phyloP scores from a whole-genome alignment of 2,888 invertebrate species.

The Cantharis flavilabris region DNA sequence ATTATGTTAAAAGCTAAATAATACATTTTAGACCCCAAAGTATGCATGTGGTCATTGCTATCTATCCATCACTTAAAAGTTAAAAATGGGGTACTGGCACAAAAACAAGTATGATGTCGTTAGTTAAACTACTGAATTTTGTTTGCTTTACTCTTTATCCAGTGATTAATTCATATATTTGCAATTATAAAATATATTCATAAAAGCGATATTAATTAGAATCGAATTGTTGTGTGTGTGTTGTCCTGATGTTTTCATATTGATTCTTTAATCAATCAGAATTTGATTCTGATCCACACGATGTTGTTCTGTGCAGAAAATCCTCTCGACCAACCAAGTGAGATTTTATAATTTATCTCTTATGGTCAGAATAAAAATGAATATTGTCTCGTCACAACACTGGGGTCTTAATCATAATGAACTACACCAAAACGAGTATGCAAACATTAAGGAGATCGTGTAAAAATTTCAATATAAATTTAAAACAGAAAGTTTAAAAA shows the following conservation, averaged over 20 bases:
- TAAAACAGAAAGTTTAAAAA: conserved; percentile 12
- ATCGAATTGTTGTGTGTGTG: too few relatives aligned
- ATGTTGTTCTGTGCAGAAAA: not conserved
- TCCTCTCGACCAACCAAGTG: not conserved
- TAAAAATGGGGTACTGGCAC: too few relatives aligned
- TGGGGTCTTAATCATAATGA: not conserved
- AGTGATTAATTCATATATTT: too few relatives aligned
- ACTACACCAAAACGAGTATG: too few relatives aligned
- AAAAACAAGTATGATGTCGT: not conserved
- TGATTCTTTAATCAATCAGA: too few relatives aligned
- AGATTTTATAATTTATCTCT: not conserved
- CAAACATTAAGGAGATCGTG: not conserved
- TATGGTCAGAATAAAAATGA: not conserved
- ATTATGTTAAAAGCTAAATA: not conserved
- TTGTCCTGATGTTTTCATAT: too few relatives aligned
- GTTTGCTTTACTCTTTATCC: too few relatives aligned
- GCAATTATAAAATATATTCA: too few relatives aligned
- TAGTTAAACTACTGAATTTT: too few relatives aligned
- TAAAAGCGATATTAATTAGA: too few relatives aligned
- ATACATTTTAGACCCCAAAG: not conserved
- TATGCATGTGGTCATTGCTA: not conserved
- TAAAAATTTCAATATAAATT: not conserved
- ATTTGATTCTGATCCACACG: not conserved
- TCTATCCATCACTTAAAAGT: not conserved
- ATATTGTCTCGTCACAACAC: not conserved